Base-by-base conservation (phyloP, 2,888 invertebrate genomes). In the Smittia aterrima region DNA sequence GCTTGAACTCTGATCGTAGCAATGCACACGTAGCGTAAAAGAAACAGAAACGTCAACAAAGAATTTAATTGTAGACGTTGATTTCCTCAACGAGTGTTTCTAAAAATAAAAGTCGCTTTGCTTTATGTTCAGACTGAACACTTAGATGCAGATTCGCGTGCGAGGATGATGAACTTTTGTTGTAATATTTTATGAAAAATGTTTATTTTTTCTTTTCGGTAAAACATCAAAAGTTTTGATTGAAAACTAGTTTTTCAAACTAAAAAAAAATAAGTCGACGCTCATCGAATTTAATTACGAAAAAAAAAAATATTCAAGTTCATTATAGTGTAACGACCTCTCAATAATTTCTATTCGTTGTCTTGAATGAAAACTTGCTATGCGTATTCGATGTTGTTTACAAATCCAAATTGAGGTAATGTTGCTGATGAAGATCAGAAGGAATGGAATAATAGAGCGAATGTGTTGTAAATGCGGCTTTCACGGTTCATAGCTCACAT, bases 301-400 rank as follows among this genome's bases (percentile, higher is more conserved):
- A 13, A 66, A 13, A 32, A 32, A 13, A 66, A 13, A 18, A 66
- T 66, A 25, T 66, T 66, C 66, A 66, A 66, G 66, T 66, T 66
- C 66, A 66, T 4, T 38, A 32, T 27, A 66, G 66, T 32, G 66
- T 32, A 66, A 18, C 66, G 66, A 66, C 66, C 64, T 58, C 18
- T 11, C 38, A 38, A 9, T n/a, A n/a, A n/a, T 18, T 58, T 22
- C 9, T 22, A 2, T 58, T 11, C 18, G 20, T 3, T 20, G 20
- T 20, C 9, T 58, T 18, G 58, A 58, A 18, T 2, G 18, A 22
- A 58, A 58, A 18, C 18, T 58, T 18, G 18, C 18, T 18, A 58
- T 22, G 47, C 11, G 47, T 47, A 6, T 47, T 11, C 16, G 1
- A 6, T 47, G 2, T 11, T 47, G 47, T n/a, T 47, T 47, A n/a